Base-by-base conservation (phyloP, 2,797 vertebrate species). In the Siniperca scherzeri region DNA sequence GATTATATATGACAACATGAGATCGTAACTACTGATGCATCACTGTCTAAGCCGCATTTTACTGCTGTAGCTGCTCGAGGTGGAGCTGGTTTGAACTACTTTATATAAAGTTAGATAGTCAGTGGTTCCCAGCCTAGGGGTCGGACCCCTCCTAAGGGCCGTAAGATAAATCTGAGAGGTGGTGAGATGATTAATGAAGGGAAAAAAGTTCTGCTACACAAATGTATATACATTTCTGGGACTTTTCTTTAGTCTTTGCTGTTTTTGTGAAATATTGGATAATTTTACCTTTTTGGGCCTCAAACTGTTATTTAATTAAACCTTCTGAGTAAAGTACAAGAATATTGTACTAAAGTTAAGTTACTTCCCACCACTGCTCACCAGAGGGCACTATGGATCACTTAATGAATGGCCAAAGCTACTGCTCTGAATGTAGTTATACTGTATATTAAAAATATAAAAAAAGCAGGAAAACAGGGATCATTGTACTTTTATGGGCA, bases 301-400 rank as follows among this genome's bases (percentile, higher is more conserved):
- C 30, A 30, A 30, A 30, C 30, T 30, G 30, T 30, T 30, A 30
- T 30, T 30, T 30, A 30, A 30, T 30, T 30, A 30, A 30, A 65
- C 7, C n/a, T 3, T 66, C 0, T 66, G 3, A 19, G 5, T 62
- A 38, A 55, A 65, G 33, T 52, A 38, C 2, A 69, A 42, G 33
- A 33, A 46, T 42, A 53, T 1, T 30, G 27, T 40, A 61, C 0
- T 5, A 2, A 70, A 56, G 38, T 36, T 30, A 30, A 30, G 30
- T 73, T 21, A 74, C 0, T 14, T 69, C 21, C 56, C 5, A 27
- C 17, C 7, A 8, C 2, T 70, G 65, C 1, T 56, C 88, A 87
- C 82, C 75, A 83, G 93, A 74, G 86, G 90, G 83, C 84, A 22
- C 68, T 52, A 14, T 59, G 5, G 7, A 2, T 50, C 67, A 14